Conservation (phyloP, 2,888 invertebrate species). For the Noctua pronuba region DNA sequence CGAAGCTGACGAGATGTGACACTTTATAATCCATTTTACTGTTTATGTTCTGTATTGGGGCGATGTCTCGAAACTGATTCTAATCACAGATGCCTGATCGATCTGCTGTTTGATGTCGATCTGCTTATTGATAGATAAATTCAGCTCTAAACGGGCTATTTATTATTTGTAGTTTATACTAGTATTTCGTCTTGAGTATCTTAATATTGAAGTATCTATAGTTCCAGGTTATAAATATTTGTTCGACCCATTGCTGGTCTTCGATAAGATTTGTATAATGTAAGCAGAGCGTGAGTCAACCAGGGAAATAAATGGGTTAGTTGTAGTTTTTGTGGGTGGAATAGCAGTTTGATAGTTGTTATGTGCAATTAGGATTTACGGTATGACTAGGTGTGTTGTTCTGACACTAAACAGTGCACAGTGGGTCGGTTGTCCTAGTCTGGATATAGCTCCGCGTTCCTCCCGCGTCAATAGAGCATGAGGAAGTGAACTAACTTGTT, state of each 20-base stretch:
- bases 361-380: slow-evolving; percentile 51
- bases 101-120: slow-evolving; percentile 53
- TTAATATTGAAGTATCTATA: slow-evolving; percentile 54
- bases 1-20: slow-evolving; percentile 76
- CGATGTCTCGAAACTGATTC: slow-evolving; percentile 54
- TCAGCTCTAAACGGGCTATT: slow-evolving; percentile 46
- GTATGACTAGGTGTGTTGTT: slow-evolving; percentile 47
- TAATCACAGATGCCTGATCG: slow-evolving; percentile 59
- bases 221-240: slow-evolving; percentile 62
- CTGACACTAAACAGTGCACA: slow-evolving; percentile 11
- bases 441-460: slow-evolving; percentile 52
- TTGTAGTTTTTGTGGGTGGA: slow-evolving; percentile 57
- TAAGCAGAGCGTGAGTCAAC: slow-evolving; percentile 56
- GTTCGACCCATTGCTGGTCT: slow-evolving; percentile 44
- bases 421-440: slow-evolving; percentile 41
- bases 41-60: slow-evolving; percentile 71
- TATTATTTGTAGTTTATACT: slow-evolving; percentile 43
- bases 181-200: slow-evolving; percentile 42
- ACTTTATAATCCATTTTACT: slow-evolving; percentile 74
- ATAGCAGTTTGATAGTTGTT: slow-evolving; percentile 50
- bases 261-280: slow-evolving; percentile 58
- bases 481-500: slow-evolving; percentile 49
- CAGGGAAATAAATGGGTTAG: slow-evolving; percentile 50
- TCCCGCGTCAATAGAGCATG: slow-evolving; percentile 50
- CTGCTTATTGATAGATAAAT: slow-evolving; percentile 50